phyloP scores from a whole-genome alignment of 2,888 invertebrate genomes.

The Melitaea athalia region DNA sequence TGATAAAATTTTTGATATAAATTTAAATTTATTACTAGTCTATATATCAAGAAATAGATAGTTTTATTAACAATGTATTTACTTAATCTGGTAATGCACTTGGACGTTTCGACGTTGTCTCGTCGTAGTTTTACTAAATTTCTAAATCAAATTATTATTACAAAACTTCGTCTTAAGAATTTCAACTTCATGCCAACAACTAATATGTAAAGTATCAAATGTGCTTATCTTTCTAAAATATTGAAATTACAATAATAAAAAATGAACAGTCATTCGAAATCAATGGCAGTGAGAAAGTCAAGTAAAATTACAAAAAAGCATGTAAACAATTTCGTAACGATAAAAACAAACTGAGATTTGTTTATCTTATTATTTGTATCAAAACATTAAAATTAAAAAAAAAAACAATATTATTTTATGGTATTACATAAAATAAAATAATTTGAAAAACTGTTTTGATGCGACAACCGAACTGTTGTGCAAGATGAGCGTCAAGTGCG shows the following conservation, averaged over 20 bases:
- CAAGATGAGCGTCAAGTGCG: too few species aligned
- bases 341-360: constrained; percentile 4
- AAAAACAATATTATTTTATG: neutral
- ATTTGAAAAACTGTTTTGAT: too few species aligned
- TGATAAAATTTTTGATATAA: too few species aligned
- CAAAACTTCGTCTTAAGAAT: neutral
- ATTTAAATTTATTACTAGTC: too few species aligned
- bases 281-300: neutral
- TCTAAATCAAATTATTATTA: neutral
- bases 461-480: too few species aligned
- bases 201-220: neutral
- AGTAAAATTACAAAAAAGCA: neutral
- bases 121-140: neutral
- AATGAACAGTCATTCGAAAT: neutral
- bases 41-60: too few species aligned
- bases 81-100: too few species aligned
- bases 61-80: too few species aligned
- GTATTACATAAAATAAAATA: too few species aligned
- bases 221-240: neutral
- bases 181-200: neutral
- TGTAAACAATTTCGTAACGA: neutral
- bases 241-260: neutral
- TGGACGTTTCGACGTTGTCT: too few species aligned
- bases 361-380: neutral
- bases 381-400: neutral